Evolutionary conservation across 2,888 invertebrate species (phyloP).

Genomic region (Leucozona laternaria): DNA sequence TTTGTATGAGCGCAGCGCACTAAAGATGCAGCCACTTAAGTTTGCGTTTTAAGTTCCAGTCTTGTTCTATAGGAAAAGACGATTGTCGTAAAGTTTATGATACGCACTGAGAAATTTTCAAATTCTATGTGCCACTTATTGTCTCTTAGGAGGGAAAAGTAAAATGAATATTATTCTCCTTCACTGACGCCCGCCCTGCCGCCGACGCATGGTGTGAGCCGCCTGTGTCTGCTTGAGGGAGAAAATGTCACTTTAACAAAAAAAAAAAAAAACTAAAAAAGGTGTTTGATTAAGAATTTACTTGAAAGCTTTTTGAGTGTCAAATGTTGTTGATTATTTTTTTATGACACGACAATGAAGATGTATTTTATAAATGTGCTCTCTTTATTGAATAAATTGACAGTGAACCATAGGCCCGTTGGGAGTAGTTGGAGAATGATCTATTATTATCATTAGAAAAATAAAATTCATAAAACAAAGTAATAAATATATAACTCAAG

Average conservation of each 20-base stretch:
- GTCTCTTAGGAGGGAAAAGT: not conserved
- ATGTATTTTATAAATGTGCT: conserved; percentile 1
- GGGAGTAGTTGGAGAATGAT: not conserved
- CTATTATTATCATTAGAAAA: not conserved
- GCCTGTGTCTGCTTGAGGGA: not conserved
- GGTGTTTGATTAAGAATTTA: conserved; percentile 12
- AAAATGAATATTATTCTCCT: not conserved
- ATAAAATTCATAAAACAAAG: not conserved
- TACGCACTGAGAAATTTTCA: conserved; percentile 24
- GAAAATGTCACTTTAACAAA: not conserved
- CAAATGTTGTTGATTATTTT: conserved; percentile 23
- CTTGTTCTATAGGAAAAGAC: not conserved
- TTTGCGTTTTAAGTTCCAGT: conserved; percentile 37
- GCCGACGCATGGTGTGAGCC: not conserved
- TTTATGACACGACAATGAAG: conserved; percentile 12
- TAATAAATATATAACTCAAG: too few species aligned
- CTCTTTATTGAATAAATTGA: not conserved
- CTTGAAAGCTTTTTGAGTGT: conserved; percentile 41
- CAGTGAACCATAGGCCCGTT: not conserved
- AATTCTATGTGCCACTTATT: conserved; percentile 38
- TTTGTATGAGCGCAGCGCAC: not conserved
- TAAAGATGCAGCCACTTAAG: conserved; percentile 31
- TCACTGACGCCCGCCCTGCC: not conserved
- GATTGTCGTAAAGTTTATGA: conserved; percentile 40
- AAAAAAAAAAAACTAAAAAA: not conserved